phyloP scores from a whole-genome alignment of 2,113 vertebrate species.

The Xenus cinereus region DNA sequence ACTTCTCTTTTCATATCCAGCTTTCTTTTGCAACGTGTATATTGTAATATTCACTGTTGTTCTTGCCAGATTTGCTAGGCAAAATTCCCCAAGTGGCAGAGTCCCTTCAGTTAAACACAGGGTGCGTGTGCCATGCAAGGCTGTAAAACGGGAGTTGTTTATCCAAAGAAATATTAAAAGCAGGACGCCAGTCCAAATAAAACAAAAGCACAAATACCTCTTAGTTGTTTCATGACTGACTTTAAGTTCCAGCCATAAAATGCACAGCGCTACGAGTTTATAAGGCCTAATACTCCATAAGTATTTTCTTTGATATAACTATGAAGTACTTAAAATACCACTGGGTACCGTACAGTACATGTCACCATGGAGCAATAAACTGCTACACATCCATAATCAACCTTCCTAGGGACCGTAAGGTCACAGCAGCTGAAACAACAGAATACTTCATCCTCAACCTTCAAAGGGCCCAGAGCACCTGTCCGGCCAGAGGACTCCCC shows the following conservation, averaged over 20 bases:
- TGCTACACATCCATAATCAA: conserved; percentile 46
- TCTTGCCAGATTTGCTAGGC: background rate
- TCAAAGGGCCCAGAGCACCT: conserved; percentile 42
- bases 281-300: conserved; percentile 46
- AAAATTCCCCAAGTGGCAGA: conserved; percentile 23
- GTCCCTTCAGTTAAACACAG: conserved; percentile 10
- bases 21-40: background rate
- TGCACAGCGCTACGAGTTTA: conserved; percentile 6
- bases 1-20: background rate
- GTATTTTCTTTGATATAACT: conserved; percentile 54
- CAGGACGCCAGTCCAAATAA: conserved; percentile 49
- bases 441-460: conserved; percentile 21
- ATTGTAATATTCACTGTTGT: background rate
- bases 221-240: conserved; percentile 9
- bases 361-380: conserved; percentile 41
- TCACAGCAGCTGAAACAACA: conserved; percentile 71
- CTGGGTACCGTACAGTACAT: background rate
- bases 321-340: conserved; percentile 55
- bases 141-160: conserved; percentile 43
- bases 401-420: conserved; percentile 30
- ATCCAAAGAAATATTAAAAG: conserved; percentile 55
- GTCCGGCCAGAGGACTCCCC: background rate
- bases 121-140: background rate
- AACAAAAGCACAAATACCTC: conserved; percentile 58
- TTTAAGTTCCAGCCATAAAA: conserved; percentile 49